phyloP scores from a whole-genome alignment of 1,140 invertebrate genomes.

The Calosoma granatense region DNA sequence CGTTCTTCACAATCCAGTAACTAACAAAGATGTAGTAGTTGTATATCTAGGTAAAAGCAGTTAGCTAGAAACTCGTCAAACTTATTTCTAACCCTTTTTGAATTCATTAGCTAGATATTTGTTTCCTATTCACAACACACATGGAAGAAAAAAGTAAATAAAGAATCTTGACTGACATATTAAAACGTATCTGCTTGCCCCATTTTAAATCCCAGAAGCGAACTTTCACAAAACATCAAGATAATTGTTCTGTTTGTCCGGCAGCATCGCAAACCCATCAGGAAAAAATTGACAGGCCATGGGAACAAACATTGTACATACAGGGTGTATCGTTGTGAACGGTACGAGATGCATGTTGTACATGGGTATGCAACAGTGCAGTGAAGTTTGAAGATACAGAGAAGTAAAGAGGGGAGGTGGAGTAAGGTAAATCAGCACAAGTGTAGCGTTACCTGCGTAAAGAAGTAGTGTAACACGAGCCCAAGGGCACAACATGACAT shows the following conservation, averaged over 20 bases:
- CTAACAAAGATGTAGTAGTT: no score
- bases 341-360: background rate
- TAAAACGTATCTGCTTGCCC: no score
- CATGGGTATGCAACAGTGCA: background rate
- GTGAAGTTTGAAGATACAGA: no score
- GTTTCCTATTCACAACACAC: no score
- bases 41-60: no score
- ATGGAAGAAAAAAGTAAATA: no score
- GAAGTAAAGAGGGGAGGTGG: background rate
- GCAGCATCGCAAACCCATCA: background rate
- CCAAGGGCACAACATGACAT: conserved; percentile 5
- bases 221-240: background rate
- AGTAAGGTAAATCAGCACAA: background rate
- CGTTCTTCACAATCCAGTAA: no score
- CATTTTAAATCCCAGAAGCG: no score
- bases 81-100: no score
- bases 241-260: conserved; percentile 7
- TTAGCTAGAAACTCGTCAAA: no score
- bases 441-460: conserved; percentile 1
- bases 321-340: background rate
- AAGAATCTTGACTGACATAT: no score
- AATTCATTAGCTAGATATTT: no score
- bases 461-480: conserved; percentile 1
- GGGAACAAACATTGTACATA: background rate
- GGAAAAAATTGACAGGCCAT: background rate